Conservation (phyloP, 2,797 vertebrate species). For the Geotrypetes seraphini region DNA sequence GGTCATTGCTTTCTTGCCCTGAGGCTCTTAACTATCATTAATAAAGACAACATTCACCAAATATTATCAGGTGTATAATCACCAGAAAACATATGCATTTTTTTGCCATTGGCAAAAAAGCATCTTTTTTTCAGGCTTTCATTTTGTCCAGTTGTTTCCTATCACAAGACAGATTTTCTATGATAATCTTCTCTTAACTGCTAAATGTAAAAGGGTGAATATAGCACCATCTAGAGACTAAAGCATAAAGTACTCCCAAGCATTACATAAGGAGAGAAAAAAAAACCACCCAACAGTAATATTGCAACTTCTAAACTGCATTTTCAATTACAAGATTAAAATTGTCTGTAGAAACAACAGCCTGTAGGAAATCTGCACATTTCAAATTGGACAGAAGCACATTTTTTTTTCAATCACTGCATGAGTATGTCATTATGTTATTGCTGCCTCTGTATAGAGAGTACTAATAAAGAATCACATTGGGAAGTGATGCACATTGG, state of each 20-base stretch:
- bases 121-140: background rate
- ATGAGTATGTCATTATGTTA: too few species aligned
- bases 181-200: slow-evolving; percentile 2
- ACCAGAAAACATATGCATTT: slow-evolving; percentile 1
- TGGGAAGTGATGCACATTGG: too few species aligned
- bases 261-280: too few species aligned
- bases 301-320: slow-evolving; percentile 23
- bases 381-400: slow-evolving; percentile 31
- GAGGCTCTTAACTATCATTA: slow-evolving; percentile 2
- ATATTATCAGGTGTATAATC: slow-evolving; percentile 9
- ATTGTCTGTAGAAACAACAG: too few species aligned
- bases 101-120: slow-evolving; percentile 5
- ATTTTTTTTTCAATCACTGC: slow-evolving; percentile 35
- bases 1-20: background rate
- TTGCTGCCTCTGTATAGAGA: too few species aligned
- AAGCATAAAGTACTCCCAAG: slow-evolving; percentile 19
- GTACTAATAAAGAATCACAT: too few species aligned
- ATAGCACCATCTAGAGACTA: slow-evolving; percentile 58
- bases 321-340: slow-evolving; percentile 26
- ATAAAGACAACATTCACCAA: background rate
- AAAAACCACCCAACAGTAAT: slow-evolving; percentile 3
- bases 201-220: slow-evolving; percentile 26
- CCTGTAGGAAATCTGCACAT: too few species aligned
- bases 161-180: slow-evolving; percentile 1
- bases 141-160: background rate